These are phyloP conservation scores for Pseudoatta argentina DNA, from an alignment of 1,140 invertebrate genomes.

Conservation along the genomic window DNA sequence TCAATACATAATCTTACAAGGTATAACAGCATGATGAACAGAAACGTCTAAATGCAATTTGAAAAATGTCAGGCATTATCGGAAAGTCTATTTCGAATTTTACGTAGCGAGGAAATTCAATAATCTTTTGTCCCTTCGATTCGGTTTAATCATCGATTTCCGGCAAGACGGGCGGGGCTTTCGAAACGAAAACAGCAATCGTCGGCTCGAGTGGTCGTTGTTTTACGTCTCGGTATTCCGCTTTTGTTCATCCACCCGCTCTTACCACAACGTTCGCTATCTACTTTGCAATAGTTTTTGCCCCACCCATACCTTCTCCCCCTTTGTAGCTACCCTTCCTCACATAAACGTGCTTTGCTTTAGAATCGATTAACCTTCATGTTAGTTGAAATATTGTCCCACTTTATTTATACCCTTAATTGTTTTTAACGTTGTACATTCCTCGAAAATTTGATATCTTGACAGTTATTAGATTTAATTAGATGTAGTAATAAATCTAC, in stretches of 20 bases:
- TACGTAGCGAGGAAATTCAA: constrained; percentile 49
- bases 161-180: constrained; percentile 39
- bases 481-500: background rate
- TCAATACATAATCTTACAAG: background rate
- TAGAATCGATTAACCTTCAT: constrained; percentile 59
- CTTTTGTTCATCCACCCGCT: constrained; percentile 50
- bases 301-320: background rate
- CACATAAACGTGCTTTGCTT: constrained; percentile 46
- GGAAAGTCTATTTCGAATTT: constrained; percentile 52
- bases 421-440: constrained; percentile 53
- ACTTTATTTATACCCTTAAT: constrained; percentile 46
- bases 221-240: constrained; percentile 56
- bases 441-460: background rate
- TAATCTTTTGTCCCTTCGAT: constrained; percentile 60
- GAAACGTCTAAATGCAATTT: background rate
- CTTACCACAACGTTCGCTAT: constrained; percentile 54
- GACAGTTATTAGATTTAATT: background rate
- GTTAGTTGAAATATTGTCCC: background rate
- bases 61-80: constrained; percentile 30
- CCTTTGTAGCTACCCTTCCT: constrained; percentile 22
- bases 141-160: constrained; percentile 63
- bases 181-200: constrained; percentile 64
- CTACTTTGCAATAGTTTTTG: constrained; percentile 62
- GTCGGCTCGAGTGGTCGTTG: constrained; percentile 59
- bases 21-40: background rate